Conservation (phyloP, 2,113 vertebrate genomes). For the Charadrius vociferus region DNA sequence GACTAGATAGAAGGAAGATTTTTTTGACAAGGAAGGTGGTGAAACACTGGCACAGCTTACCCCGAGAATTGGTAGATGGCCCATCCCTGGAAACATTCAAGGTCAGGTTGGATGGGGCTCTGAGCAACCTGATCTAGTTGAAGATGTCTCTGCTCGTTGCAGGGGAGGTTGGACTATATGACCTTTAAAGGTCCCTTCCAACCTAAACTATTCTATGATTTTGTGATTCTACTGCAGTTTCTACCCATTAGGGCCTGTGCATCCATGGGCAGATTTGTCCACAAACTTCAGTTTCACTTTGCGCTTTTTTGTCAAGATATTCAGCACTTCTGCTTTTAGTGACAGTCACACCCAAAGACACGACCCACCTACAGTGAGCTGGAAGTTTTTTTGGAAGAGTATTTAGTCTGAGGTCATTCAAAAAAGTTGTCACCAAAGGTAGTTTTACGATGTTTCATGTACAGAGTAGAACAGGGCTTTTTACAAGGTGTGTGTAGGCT, state of each 20-base stretch:
- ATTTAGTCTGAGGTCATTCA: background rate
- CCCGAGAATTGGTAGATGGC: background rate
- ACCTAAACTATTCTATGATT: background rate
- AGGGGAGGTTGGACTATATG: background rate
- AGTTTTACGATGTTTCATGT: background rate
- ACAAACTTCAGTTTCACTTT: background rate
- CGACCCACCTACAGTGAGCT: background rate
- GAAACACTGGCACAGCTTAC: background rate
- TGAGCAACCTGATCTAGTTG: background rate
- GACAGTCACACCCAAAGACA: background rate
- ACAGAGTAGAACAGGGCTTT: background rate
- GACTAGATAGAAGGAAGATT: background rate
- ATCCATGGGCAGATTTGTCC: background rate
- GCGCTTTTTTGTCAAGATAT: background rate
- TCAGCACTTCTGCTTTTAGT: background rate
- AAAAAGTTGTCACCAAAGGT: background rate
- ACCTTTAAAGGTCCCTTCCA: background rate
- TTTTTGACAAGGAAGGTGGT: background rate
- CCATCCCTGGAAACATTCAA: background rate
- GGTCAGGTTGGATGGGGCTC: background rate
- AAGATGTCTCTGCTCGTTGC: background rate
- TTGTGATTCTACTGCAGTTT: background rate
- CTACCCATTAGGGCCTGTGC: background rate
- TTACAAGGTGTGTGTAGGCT: background rate
- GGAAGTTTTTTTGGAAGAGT: background rate